Percentiles rank a stretch among this genome's conserved stretches.
Evolutionary conservation across 1,140 invertebrate genomes (phyloP).

Genomic region (Pseudomyrmex sp.): DNA sequence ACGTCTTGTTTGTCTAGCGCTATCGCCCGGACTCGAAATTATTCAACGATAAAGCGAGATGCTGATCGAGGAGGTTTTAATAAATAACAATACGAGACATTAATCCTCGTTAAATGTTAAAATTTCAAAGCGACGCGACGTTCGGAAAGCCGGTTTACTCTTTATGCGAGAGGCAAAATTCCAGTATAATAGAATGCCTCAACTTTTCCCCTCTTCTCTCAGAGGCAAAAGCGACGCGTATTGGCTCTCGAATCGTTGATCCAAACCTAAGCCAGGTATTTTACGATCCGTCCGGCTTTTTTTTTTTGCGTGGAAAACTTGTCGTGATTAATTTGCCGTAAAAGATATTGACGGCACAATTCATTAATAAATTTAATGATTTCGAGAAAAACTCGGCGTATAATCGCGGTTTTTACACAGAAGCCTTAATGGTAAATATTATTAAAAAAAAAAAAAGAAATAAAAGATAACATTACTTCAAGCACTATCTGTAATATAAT

Average conservation of each 20-base stretch:
- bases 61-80: neutral
- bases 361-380: neutral
- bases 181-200: neutral
- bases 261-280: neutral
- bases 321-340: neutral
- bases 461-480: neutral
- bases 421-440: no score
- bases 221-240: neutral
- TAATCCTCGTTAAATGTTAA: slow-evolving; percentile 27
- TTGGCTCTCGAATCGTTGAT: neutral
- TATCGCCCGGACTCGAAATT: neutral
- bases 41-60: neutral
- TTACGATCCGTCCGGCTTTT: neutral
- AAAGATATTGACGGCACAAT: neutral
- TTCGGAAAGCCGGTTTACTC: neutral
- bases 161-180: neutral
- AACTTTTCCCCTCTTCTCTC: neutral
- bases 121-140: slow-evolving; percentile 1
- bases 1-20: neutral
- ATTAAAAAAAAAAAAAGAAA: no score
- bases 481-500: neutral
- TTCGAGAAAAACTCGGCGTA: neutral
- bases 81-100: neutral
- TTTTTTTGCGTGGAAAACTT: neutral
- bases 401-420: neutral